These are phyloP conservation scores for Pyrgus malvae DNA, from an alignment of 2,888 invertebrate genomes.

Conservation along the genomic window DNA sequence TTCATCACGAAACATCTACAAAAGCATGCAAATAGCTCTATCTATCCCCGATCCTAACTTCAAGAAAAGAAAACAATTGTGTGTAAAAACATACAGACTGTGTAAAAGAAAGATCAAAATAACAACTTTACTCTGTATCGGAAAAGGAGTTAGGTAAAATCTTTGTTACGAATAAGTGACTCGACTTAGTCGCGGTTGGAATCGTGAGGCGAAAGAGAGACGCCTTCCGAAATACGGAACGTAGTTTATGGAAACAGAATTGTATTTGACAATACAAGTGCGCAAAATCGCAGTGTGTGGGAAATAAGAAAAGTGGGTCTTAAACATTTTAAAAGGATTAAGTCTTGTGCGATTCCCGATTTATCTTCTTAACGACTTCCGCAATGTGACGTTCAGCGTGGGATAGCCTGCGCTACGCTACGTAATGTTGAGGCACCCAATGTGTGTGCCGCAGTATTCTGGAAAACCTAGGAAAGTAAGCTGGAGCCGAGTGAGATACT, in stretches of 20 bases:
- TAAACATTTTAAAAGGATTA: conserved; percentile 60
- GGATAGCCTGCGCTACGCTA: conserved; percentile 29
- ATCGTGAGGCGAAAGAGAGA: background rate
- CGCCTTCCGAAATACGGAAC: background rate
- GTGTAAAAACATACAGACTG: background rate
- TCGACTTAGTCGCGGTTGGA: background rate
- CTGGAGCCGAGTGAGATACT: too few species aligned
- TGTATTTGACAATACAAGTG: conserved; percentile 5
- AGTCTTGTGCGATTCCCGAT: conserved; percentile 61
- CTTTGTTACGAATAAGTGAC: conserved; percentile 1
- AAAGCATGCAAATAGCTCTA: too few species aligned
- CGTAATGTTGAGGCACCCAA: too few species aligned
- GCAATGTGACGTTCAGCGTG: conserved; percentile 54
- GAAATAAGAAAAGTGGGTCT: conserved; percentile 14
- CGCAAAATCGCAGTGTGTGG: conserved; percentile 5
- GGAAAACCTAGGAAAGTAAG: too few species aligned
- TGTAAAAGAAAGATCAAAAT: background rate
- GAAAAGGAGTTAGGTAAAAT: conserved; percentile 7
- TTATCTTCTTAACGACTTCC: conserved; percentile 76
- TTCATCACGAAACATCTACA: too few species aligned
- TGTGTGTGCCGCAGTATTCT: too few species aligned
- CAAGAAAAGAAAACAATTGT: background rate
- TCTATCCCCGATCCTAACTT: too few species aligned
- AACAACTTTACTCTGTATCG: background rate
- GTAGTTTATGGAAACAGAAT: conserved; percentile 7